These are phyloP conservation scores for Diphyllodes magnificus DNA, from an alignment of 2,113 vertebrate species.

Conservation along the genomic window DNA sequence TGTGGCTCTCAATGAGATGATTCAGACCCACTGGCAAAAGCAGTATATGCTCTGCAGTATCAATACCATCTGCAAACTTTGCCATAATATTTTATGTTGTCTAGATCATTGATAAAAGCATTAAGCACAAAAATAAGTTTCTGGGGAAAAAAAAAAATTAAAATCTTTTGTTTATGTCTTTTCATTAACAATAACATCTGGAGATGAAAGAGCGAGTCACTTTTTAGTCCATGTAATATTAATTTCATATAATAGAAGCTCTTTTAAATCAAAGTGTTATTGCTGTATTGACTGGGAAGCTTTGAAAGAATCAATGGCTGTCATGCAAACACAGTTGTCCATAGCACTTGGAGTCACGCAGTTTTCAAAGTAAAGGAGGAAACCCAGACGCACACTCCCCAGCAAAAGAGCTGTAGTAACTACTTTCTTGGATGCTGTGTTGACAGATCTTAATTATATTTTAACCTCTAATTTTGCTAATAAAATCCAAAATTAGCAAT, in stretches of 20 bases:
- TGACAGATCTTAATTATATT: background rate
- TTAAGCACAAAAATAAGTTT: background rate
- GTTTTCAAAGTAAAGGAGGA: background rate
- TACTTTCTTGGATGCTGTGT: background rate
- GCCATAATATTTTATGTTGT: background rate
- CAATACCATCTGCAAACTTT: background rate
- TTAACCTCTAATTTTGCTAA: background rate
- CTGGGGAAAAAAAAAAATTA: background rate
- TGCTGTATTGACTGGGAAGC: slow-evolving; percentile 3
- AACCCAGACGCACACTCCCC: background rate
- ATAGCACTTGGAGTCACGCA: background rate
- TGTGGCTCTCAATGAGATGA: background rate
- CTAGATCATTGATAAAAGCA: background rate
- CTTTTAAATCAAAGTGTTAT: slow-evolving; percentile 16
- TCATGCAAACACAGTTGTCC: background rate
- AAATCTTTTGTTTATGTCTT: background rate
- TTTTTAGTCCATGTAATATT: background rate
- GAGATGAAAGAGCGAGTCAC: background rate
- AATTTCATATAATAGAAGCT: background rate
- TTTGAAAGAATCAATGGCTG: slow-evolving; percentile 24
- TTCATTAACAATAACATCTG: slow-evolving; percentile 8
- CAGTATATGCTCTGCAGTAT: background rate
- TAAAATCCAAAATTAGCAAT: background rate
- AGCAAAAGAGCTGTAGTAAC: background rate
- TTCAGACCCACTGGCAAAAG: background rate